A percentile compares a stretch with the other conserved stretches of the same genome.
Evolutionary conservation across 2,113 vertebrate species (phyloP).

Genomic region (Delphinapterus leucas): DNA sequence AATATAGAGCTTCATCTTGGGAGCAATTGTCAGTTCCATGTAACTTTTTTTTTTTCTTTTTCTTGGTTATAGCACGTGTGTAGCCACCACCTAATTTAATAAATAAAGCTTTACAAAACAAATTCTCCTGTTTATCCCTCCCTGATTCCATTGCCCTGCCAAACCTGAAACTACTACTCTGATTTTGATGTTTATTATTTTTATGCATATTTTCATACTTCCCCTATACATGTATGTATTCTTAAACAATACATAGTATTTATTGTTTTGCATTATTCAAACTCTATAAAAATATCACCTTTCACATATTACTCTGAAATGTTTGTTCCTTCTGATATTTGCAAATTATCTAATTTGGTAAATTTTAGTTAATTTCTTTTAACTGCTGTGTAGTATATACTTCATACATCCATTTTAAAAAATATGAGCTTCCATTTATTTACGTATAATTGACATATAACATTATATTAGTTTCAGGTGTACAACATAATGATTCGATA

Average conservation of each 20-base stretch:
- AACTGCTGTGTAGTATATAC: neutral
- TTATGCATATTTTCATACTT: neutral
- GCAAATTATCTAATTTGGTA: neutral
- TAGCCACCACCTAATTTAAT: neutral
- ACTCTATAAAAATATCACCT: neutral
- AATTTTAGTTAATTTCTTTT: neutral
- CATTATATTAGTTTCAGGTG: neutral
- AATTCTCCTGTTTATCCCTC: neutral
- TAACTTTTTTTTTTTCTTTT: neutral
- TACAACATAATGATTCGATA: neutral
- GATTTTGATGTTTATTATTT: conserved; percentile 1
- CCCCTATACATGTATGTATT: neutral
- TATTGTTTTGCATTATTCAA: neutral
- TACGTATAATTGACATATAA: neutral
- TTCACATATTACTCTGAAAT: neutral
- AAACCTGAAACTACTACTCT: neutral
- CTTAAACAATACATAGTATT: neutral
- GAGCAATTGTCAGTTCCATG: neutral
- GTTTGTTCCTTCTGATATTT: neutral
- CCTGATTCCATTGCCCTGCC: neutral
- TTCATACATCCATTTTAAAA: neutral
- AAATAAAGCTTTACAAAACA: neutral
- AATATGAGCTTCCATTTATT: neutral
- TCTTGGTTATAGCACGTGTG: neutral
- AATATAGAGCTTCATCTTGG: neutral